Evolutionary conservation across 2,888 invertebrate species (phyloP).

Genomic region (Caenorhabditis afra): DNA sequence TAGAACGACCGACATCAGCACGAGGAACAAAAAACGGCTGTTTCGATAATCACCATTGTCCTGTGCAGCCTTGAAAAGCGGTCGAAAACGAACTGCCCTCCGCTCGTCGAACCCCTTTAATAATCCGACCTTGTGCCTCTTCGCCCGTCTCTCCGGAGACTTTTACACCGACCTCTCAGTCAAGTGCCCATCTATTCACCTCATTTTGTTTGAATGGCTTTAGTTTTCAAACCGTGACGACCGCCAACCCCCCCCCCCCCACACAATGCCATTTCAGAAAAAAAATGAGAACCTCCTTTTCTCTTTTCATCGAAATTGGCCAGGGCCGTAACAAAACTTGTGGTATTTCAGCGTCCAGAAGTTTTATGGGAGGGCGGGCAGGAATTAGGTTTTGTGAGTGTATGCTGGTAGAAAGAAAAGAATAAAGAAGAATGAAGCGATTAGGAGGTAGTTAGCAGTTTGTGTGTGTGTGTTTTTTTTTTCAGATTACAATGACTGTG

Average conservation of each 20-base stretch:
- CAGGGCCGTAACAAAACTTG: not conserved
- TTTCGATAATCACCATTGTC: slow-evolving; percentile 34
- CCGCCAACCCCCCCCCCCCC: not conserved
- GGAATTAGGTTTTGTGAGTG: not conserved
- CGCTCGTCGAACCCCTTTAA: slow-evolving; percentile 10
- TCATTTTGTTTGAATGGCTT: slow-evolving; percentile 27
- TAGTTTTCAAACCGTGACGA: slow-evolving; percentile 15
- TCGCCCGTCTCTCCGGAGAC: not conserved
- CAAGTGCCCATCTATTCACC: slow-evolving; percentile 25
- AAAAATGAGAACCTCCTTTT: too few species aligned
- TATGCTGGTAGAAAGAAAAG: not conserved
- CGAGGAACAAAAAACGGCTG: not conserved
- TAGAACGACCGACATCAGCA: not conserved
- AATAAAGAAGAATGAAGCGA: not conserved
- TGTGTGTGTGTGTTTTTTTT: not conserved
- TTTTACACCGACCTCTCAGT: slow-evolving; percentile 28
- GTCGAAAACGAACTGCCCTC: slow-evolving; percentile 24
- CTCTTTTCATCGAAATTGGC: too few species aligned
- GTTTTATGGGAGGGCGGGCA: not conserved
- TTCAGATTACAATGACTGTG: slow-evolving; percentile 4
- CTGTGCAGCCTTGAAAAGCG: slow-evolving; percentile 14
- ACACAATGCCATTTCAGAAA: slow-evolving; percentile 1
- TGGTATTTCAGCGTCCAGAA: not conserved
- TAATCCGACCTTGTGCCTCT: slow-evolving; percentile 28
- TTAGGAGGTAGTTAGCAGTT: not conserved